These are phyloP conservation scores for Ophioderma brevispina DNA, from an alignment of 35 echinoderm and acorn worm genomes.

Conservation along the genomic window DNA sequence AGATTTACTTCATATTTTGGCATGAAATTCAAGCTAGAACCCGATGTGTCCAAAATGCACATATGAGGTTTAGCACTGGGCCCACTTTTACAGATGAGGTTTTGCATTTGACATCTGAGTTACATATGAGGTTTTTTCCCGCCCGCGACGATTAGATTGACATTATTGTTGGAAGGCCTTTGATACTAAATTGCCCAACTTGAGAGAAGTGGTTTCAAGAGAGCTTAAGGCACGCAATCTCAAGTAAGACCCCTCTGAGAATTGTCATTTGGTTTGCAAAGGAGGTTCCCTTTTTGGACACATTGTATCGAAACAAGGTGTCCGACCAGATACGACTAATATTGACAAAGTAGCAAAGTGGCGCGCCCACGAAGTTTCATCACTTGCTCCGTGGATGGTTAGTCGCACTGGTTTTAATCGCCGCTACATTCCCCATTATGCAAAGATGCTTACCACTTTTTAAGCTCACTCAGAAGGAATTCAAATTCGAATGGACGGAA, in stretches of 20 bases:
- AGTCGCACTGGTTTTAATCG: conserved; percentile 49
- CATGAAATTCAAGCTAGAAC: no score
- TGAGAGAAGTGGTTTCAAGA: conserved; percentile 31
- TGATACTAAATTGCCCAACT: conserved; percentile 36
- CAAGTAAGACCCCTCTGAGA: conserved; percentile 55
- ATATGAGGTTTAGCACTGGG: no score
- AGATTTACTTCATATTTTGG: no score
- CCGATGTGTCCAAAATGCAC: no score
- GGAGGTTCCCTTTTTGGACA: conserved; percentile 46
- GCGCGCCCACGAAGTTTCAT: conserved; percentile 37
- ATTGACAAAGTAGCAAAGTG: conserved; percentile 29
- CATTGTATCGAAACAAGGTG: conserved; percentile 50
- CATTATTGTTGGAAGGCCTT: conserved; percentile 52
- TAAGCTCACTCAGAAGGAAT: conserved; percentile 42
- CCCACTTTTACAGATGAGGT: no score
- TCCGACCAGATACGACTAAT: conserved; percentile 53
- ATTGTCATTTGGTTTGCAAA: conserved; percentile 53
- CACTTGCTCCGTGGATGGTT: conserved; percentile 45
- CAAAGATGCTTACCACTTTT: conserved; percentile 28
- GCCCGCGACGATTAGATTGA: no score
- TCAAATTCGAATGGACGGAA: conserved; percentile 35
- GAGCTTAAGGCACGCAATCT: conserved; percentile 22
- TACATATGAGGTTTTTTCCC: no score
- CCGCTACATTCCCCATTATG: conserved; percentile 52
- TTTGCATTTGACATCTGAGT: no score